Evolutionary conservation across 1,140 invertebrate species (phyloP).

Genomic region (Heliconius nattereri): DNA sequence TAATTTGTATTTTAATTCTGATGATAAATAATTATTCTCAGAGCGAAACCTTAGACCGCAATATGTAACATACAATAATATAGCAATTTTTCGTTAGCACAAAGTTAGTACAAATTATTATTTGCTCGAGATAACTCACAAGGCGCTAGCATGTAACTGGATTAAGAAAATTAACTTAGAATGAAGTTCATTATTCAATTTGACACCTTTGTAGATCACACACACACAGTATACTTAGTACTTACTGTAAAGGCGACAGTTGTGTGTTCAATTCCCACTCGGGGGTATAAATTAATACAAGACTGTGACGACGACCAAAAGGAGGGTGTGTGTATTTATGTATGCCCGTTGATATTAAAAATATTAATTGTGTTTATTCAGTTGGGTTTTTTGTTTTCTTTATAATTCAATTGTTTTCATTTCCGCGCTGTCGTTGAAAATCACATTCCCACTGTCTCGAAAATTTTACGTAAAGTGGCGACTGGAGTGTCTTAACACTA

Average conservation of each 20-base stretch:
- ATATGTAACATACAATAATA: neutral
- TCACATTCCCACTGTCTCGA: neutral
- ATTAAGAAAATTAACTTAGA: neutral
- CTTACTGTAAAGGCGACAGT: neutral
- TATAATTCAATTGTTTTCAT: neutral
- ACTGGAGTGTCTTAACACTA: neutral
- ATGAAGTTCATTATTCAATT: neutral
- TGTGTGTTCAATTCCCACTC: neutral
- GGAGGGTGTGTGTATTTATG: too few relatives aligned
- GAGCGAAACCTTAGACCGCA: neutral
- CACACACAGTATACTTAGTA: neutral
- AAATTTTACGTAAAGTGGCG: neutral
- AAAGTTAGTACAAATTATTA: conserved; percentile 2
- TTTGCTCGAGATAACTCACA: neutral
- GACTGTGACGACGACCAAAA: too few relatives aligned
- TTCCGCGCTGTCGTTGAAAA: neutral
- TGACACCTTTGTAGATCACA: neutral
- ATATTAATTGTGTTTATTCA: too few relatives aligned
- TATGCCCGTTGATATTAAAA: too few relatives aligned
- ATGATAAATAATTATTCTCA: neutral
- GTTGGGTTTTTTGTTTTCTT: too few relatives aligned
- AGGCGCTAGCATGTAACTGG: neutral
- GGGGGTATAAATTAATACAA: neutral
- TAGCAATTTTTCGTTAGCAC: neutral
- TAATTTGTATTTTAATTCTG: neutral